Evolutionary conservation across 35 echinoderm and acorn worm genomes (phyloP).

Genomic region (Diadema setosum): DNA sequence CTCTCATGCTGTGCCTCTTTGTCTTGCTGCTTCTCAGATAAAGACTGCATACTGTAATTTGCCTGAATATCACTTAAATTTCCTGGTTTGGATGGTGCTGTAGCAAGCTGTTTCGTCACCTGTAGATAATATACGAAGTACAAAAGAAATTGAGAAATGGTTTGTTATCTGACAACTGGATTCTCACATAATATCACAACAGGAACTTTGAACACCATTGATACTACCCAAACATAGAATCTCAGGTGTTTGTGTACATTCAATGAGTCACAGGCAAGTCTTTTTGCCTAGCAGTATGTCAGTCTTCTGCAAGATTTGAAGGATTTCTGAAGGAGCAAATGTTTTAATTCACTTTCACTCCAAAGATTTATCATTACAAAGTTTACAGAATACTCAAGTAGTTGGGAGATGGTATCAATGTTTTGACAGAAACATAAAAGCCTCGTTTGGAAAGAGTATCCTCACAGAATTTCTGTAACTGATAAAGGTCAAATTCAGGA

Average conservation of each 20-base stretch:
- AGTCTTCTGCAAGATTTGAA: neutral
- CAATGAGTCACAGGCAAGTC: neutral
- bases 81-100: neutral
- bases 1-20: neutral
- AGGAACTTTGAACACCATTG: too few species aligned
- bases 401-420: too few species aligned
- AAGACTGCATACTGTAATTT: neutral
- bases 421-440: too few species aligned
- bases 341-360: too few species aligned
- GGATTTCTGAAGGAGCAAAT: too few species aligned
- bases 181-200: neutral
- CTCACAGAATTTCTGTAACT: too few species aligned
- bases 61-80: neutral
- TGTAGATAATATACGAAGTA: neutral
- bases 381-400: too few species aligned
- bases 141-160: neutral
- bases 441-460: too few species aligned
- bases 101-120: neutral
- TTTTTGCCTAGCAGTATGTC: neutral
- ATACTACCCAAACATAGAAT: too few species aligned
- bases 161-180: neutral
- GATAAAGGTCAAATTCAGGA: too few species aligned
- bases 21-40: neutral
- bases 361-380: too few species aligned
- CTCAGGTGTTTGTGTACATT: neutral